phyloP scores from a whole-genome alignment of 2,888 invertebrate species.

The Lepidocyrtinus sp. region DNA sequence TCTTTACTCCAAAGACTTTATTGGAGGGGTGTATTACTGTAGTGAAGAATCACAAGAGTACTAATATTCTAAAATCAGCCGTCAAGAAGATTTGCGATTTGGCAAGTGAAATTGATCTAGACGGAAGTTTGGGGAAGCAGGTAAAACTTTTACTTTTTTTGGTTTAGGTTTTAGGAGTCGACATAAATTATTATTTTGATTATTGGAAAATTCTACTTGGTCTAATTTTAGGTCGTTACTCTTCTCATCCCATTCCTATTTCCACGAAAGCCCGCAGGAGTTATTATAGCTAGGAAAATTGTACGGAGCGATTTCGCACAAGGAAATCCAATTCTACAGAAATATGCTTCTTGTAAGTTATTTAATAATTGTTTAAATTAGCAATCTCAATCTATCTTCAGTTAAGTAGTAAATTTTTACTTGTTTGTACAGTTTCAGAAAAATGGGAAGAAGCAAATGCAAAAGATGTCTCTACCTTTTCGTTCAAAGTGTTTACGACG shows the following conservation, averaged over 20 bases:
- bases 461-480: conserved; percentile 56
- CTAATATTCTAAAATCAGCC: conserved; percentile 48
- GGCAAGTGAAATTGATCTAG: conserved; percentile 17
- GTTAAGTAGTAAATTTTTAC: neutral
- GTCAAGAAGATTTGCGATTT: conserved; percentile 58
- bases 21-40: conserved; percentile 75
- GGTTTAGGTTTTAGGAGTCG: too few relatives aligned
- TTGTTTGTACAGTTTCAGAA: conserved; percentile 15
- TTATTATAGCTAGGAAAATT: conserved; percentile 73
- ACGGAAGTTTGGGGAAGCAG: conserved; percentile 28
- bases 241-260: conserved; percentile 79
- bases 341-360: conserved; percentile 50
- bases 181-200: too few relatives aligned
- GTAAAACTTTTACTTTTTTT: conserved; percentile 30
- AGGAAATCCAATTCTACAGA: conserved; percentile 72
- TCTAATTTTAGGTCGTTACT: conserved; percentile 73
- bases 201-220: neutral
- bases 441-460: conserved; percentile 26
- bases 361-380: neutral
- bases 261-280: conserved; percentile 74
- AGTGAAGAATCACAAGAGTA: conserved; percentile 72
- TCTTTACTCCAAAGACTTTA: conserved; percentile 74
- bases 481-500: conserved; percentile 36
- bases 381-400: neutral
- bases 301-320: conserved; percentile 73